Base-by-base conservation (phyloP, 2,797 vertebrate species). In the Apodemus agrarius region DNA sequence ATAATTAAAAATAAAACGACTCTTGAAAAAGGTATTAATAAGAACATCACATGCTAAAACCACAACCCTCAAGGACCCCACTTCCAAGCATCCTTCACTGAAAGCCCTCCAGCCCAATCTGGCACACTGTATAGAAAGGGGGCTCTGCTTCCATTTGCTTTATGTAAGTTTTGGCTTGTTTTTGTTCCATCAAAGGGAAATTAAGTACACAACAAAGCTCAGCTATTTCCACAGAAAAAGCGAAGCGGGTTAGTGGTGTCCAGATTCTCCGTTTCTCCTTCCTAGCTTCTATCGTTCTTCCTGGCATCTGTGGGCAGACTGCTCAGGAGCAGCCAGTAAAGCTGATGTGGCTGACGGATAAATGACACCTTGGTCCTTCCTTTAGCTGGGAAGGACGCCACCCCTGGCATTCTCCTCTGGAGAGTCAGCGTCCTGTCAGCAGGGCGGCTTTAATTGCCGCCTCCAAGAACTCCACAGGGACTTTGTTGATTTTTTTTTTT, bases 401-500 rank as follows among this genome's bases (percentile, higher is more conserved):
- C 88, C 89, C 82, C 86, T 19, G 19, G 29, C 43, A 34, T 88
- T 92, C 59, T 67, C 85, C 86, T 54, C 37, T 10, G 10, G 79
- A 74, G 3, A 76, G 69, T 65, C 84, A 90, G 43, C 52, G 34
- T 93, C 24, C 83, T 8, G 80, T 75, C 91, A 94, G 83, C 69
- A 90, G 14, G 69, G 43, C 4, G 40, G 9, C 57, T 65, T 67
- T 97, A 95, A 97, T 93, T 93, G 79, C 14, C 46, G 67, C 89
- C 89, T 90, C 0, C 0, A 63, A 61, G 57, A 90, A 5, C 14
- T 52, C 79, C 67, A 88, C 57, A 6, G 34, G 12, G 43, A 75
- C 59, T 67, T 91, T 74, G n/a, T 43, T 75, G 49, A 90, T 74
- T 46, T 34, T 74, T 37, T 84, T 79, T 76, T 21, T 34, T 79